Evolutionary conservation across 2,113 vertebrate genomes (phyloP), one percentile per base, ranked within the genome.

Genomic region (Otus sunia): DNA sequence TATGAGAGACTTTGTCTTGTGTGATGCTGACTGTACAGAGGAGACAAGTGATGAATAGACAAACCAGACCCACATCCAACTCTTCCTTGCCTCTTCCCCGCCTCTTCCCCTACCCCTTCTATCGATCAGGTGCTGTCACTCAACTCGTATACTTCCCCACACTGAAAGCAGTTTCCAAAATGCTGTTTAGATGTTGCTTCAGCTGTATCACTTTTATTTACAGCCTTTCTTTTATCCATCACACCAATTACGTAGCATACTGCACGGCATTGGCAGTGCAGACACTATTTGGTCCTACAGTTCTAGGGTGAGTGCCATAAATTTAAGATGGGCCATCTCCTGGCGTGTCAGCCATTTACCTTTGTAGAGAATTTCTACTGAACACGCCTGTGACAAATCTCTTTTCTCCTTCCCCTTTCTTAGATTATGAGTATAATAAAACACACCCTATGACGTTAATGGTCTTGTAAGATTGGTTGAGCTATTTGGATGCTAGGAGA

Each of bases 351-450:
- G 62, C 23, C 72, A 20, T 68, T 86, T 43, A 87, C 69, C 21
- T 52, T 39, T 9, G 15, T 29, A 71, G 56, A 67, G 30, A 72
- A 87, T 63, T 84, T 80, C 14, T 59, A 27, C 64, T 2, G 2
- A 92, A 47, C 30, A 30, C 0, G 3, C 21, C 45, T 32, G 45
- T 6, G 1, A 94, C 47, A 91, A 75, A 95, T 66, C 39, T 71
- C 47, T 59, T 77, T 94, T 71, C 43, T 52, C 76, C 52, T 91
- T 96, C 30, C 39, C 34, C 81, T 85, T 94, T 81, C 84, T 75
- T 67, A 56, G 84, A 56, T 72, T 96, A 95, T 96, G 94, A 94
- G 80, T 59, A 30, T 60, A 96, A 96, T 96, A 96, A 96, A 97
- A 94, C 69, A 95, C 47, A 86, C 7, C 10, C 63, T 67, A 9